Conservation (phyloP, 2,113 vertebrate species). For the Buteo buteo region DNA sequence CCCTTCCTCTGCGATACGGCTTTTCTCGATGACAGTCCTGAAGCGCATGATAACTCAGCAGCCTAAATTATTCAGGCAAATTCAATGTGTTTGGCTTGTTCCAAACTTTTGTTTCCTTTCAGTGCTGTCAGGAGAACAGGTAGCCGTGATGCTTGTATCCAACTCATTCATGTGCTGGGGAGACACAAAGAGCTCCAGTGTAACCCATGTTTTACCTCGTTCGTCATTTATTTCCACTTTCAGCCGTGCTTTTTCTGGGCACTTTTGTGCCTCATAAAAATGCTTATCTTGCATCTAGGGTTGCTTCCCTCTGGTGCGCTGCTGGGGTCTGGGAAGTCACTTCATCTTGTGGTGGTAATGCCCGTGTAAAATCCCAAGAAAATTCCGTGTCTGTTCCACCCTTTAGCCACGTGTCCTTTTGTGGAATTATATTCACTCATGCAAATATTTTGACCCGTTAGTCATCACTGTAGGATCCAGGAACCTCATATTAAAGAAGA, state of each 20-base stretch:
- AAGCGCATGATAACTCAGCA: conserved; percentile 46
- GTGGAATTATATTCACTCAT: neutral
- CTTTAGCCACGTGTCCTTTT: neutral
- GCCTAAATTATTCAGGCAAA: conserved; percentile 49
- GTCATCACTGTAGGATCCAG: neutral
- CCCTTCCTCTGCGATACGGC: neutral
- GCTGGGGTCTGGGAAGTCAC: neutral
- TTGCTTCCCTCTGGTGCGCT: neutral
- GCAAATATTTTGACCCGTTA: conserved; percentile 3
- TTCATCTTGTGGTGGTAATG: neutral
- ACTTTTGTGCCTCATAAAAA: neutral
- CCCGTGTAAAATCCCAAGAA: neutral
- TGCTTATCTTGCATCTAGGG: neutral
- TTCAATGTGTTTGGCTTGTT: conserved; percentile 46
- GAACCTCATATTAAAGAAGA: conserved; percentile 29
- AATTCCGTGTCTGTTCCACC: neutral
- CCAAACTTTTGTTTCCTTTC: conserved; percentile 41
- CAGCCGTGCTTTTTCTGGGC: neutral
- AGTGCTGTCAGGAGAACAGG: conserved; percentile 39
- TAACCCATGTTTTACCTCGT: neutral
- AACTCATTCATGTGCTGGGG: neutral
- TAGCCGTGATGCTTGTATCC: neutral
- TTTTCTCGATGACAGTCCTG: neutral
- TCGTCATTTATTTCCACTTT: neutral
- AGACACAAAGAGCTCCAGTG: neutral